Evolutionary conservation across 2,888 invertebrate genomes (phyloP).

Genomic region (Steinernema hermaphroditum): DNA sequence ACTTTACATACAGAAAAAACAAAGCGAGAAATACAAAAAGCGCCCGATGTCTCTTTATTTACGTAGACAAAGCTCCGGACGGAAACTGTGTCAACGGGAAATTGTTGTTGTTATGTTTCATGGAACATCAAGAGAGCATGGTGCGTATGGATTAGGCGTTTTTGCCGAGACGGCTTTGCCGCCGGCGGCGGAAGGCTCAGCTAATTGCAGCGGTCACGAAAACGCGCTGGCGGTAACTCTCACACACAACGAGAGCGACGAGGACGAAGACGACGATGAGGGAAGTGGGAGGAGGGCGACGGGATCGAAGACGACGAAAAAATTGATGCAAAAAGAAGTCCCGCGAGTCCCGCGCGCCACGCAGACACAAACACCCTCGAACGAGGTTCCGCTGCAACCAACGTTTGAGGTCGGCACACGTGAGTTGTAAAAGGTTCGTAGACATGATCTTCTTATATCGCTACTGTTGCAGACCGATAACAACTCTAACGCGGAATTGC

Average conservation of each 20-base stretch:
- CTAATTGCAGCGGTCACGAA: constrained; percentile 16
- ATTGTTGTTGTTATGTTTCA: too few species aligned
- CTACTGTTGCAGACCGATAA: too few species aligned
- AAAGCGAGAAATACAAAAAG: too few species aligned
- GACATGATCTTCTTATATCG: too few species aligned
- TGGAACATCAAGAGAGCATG: neutral
- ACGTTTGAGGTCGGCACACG: too few species aligned
- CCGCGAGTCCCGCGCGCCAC: neutral
- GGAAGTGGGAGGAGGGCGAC: neutral
- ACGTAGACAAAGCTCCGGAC: too few species aligned
- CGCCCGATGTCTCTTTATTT: too few species aligned
- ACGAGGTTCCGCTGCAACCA: constrained; percentile 5
- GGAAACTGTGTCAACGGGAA: too few species aligned
- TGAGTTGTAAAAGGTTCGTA: too few species aligned
- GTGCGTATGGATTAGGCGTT: constrained; percentile 7
- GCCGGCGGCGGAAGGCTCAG: constrained; percentile 4
- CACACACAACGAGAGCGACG: neutral
- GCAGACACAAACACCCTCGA: constrained; percentile 1
- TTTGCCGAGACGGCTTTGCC: neutral
- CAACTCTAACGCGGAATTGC: too few species aligned
- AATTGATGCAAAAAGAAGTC: constrained; percentile 9
- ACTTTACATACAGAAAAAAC: too few species aligned
- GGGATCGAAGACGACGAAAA: constrained; percentile 8
- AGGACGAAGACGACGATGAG: neutral
- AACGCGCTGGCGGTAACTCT: constrained; percentile 1